These are phyloP conservation scores for Thelaira solivaga DNA, from an alignment of 2,888 invertebrate genomes.

Conservation along the genomic window DNA sequence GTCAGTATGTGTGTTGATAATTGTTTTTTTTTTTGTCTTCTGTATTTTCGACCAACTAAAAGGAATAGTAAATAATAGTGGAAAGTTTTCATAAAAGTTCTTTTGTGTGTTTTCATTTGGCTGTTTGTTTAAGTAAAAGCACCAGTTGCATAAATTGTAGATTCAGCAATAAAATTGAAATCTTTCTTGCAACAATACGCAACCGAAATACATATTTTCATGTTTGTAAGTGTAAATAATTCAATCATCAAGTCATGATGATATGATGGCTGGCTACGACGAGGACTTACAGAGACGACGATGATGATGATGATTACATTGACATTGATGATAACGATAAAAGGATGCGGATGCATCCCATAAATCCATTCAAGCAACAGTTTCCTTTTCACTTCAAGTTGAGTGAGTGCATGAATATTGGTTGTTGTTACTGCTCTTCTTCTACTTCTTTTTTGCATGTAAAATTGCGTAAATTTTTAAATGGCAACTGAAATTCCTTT, in stretches of 20 bases:
- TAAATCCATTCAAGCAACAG: slow-evolving; percentile 42
- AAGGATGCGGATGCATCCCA: slow-evolving; percentile 32
- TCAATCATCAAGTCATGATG: slow-evolving; percentile 40
- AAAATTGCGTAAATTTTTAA: slow-evolving; percentile 24
- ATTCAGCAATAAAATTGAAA: slow-evolving; percentile 29
- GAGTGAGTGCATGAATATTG: slow-evolving; percentile 5
- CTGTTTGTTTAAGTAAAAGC: neutral
- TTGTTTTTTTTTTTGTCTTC: too few relatives aligned
- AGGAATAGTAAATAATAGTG: neutral
- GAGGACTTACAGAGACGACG: neutral
- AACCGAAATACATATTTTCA: slow-evolving; percentile 21
- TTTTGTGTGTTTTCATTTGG: neutral
- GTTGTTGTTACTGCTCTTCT: neutral
- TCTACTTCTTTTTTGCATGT: neutral
- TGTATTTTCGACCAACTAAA: neutral
- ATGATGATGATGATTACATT: neutral
- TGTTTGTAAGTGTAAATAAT: neutral
- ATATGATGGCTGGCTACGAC: slow-evolving; percentile 1
- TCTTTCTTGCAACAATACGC: slow-evolving; percentile 9
- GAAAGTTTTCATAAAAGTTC: too few relatives aligned
- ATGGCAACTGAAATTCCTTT: slow-evolving; percentile 4
- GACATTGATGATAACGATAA: neutral
- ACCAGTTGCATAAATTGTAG: slow-evolving; percentile 50
- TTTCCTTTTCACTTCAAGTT: neutral
- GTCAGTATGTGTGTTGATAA: too few relatives aligned